Evolutionary conservation across 2,113 vertebrate species (phyloP).

Genomic region (Pygoscelis antarcticus): DNA sequence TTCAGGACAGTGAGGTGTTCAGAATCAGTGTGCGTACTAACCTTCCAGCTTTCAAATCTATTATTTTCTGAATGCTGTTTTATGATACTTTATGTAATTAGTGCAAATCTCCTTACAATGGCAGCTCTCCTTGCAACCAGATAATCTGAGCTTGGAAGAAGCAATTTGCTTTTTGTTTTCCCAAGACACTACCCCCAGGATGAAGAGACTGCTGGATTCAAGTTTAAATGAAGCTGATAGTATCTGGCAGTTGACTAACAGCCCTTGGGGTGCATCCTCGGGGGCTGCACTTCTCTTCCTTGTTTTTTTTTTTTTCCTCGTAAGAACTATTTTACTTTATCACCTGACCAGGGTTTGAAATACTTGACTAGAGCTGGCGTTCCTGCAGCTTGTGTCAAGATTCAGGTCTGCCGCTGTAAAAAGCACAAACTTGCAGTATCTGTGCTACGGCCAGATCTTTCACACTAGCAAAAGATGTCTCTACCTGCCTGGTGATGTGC

Average conservation of each 20-base stretch:
- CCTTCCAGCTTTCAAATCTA: neutral
- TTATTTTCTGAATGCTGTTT: neutral
- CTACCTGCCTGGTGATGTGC: neutral
- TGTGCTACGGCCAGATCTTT: neutral
- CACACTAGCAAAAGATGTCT: neutral
- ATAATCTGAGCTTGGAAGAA: neutral
- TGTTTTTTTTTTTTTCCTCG: neutral
- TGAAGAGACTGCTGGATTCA: neutral
- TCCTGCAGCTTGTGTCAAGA: neutral
- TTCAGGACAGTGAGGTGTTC: neutral
- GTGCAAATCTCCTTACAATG: neutral
- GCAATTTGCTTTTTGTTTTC: neutral
- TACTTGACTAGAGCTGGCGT: neutral
- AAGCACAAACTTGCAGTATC: neutral
- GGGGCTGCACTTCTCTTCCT: neutral
- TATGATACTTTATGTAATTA: neutral
- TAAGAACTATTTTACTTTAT: neutral
- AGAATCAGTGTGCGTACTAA: neutral
- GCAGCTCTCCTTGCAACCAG: neutral
- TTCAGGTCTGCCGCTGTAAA: neutral
- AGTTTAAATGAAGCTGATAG: neutral
- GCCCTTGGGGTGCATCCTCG: neutral
- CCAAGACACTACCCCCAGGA: neutral
- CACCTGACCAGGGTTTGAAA: neutral
- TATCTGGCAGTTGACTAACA: neutral